These are phyloP conservation scores for Limnephilus rhombicus DNA, from an alignment of 2,888 invertebrate species.

Conservation along the genomic window DNA sequence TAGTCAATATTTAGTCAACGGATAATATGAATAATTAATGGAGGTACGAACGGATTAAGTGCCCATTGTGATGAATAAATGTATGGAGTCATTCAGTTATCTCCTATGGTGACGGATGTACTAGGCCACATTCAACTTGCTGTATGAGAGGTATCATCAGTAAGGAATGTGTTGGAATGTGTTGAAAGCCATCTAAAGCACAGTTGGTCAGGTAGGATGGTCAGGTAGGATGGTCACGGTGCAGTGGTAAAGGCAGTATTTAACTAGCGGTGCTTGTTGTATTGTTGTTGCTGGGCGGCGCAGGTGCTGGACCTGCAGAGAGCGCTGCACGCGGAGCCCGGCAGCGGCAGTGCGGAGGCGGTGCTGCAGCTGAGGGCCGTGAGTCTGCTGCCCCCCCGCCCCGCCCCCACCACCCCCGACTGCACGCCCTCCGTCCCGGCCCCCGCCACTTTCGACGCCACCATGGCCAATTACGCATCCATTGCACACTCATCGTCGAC, in stretches of 20 bases:
- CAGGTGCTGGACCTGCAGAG: constrained; percentile 90
- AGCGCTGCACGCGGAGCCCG: constrained; percentile 87
- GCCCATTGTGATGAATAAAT: not conserved
- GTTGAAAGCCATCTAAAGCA: not conserved
- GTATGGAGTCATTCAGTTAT: not conserved
- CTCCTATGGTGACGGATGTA: not conserved
- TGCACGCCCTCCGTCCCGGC: constrained; percentile 73
- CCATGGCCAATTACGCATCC: constrained; percentile 73
- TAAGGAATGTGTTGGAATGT: not conserved
- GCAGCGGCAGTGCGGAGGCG: constrained; percentile 76
- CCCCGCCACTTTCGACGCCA: constrained; percentile 78
- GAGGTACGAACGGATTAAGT: not conserved
- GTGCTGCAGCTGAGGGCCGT: constrained; percentile 74
- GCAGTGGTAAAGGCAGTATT: not conserved
- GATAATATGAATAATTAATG: not conserved
- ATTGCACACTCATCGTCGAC: constrained; percentile 75
- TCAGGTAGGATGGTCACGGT: not conserved
- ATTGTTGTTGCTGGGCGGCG: constrained; percentile 66
- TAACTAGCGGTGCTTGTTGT: constrained; percentile 36
- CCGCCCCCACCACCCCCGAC: constrained; percentile 68
- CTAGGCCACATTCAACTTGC: not conserved
- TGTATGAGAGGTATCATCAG: not conserved
- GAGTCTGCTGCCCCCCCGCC: constrained; percentile 70
- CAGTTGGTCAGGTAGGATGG: not conserved
- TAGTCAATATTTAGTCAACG: not conserved